Evolutionary conservation across 1,140 invertebrate genomes (phyloP), one percentile per base, ranked within the genome.

Genomic region (Drosophila pruinosa): DNA sequence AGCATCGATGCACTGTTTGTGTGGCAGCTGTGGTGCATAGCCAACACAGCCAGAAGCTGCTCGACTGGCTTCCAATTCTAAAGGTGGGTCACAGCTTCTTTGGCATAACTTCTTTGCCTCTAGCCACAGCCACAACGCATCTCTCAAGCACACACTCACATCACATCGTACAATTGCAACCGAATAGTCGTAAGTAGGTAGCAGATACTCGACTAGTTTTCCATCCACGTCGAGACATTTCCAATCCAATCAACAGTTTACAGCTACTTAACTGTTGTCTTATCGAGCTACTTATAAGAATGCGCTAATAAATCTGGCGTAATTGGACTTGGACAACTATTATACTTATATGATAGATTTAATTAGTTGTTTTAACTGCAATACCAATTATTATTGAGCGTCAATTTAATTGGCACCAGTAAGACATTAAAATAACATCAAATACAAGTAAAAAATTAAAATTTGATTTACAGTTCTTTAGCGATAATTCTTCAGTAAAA

Each of bases 51-150:
- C 26, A 36, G 28, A 28, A 24, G 48, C 45, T 36, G 22, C 41
- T 36, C 19, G 7, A 38, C 45, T 72, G n/a, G 76, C 69, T 78
- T 70, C 75, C 82, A 86, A 24, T 78, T 78, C 72, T 65, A 50
- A 88, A 88, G 82, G 71, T 82, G 78, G 82, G 82, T 88, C 83
- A 88, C 68, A 72, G 82, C 82, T n/a, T n/a, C n/a, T n/a, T n/a
- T n/a, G n/a, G n/a, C 82, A 89, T 89, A 88, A 88, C 75, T 88
- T 67, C 71, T 68, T 68, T 47, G 69, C 48, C 77, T 10, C 7
- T 48, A 24, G 62, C 45, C 5, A 10, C 58, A 8, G 22, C 26
- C 43, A 64, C 47, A 50, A 57, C 50, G 58, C 41, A 53, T 52
- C 48, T 2, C 17, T 53, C 38, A 65, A 14, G 15, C 24, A 53